Evolutionary conservation across 2,797 vertebrate species (phyloP), one percentile per base, ranked within the genome.

Genomic region (Malurus splendens): DNA sequence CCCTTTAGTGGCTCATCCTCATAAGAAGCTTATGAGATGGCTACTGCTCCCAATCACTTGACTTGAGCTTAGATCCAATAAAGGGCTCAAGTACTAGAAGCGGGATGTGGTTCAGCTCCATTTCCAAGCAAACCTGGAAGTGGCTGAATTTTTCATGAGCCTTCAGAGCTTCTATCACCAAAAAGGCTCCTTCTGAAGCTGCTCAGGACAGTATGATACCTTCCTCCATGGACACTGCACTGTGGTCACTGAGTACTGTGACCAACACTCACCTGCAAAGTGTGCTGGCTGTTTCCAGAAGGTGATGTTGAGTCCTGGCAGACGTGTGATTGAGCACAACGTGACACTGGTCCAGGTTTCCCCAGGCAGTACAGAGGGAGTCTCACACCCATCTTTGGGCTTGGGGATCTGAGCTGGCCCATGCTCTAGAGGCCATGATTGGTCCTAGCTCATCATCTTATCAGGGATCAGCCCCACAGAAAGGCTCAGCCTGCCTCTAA

Each of bases 51-150:
- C 87, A 90, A 90, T 67, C 75, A 82, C 74, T 89, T 2, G 59
- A 80, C 80, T 93, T 54, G 71, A 90, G 78, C 61, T 82, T 90
- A 94, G 75, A 95, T 94, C 94, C 90, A 94, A 94, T 94, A 93
- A 95, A 93, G 42, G 67, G 83, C 91, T 95, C 92, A 92, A 74
- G 86, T 36, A 86, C 52, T 32, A 89, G 78, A 90, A 88, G 36
- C 50, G 74, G 64, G 60, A 91, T 81, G 71, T 74, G 23, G 64
- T 83, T 84, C 86, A 87, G 54, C 91, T 86, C 71, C 64, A 56
- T 54, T 94, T 78, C 72, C 60, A 90, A 78, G 19, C 60, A 84
- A 82, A 70, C 56, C 45, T 88, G 47, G 67, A 88, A 91, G 13
- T 44, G 60, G 30, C 28, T 84, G 90, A 67, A 61, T 84, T 86